Conservation (phyloP, 2,797 vertebrate species). For the Ctenopoma multispine region DNA sequence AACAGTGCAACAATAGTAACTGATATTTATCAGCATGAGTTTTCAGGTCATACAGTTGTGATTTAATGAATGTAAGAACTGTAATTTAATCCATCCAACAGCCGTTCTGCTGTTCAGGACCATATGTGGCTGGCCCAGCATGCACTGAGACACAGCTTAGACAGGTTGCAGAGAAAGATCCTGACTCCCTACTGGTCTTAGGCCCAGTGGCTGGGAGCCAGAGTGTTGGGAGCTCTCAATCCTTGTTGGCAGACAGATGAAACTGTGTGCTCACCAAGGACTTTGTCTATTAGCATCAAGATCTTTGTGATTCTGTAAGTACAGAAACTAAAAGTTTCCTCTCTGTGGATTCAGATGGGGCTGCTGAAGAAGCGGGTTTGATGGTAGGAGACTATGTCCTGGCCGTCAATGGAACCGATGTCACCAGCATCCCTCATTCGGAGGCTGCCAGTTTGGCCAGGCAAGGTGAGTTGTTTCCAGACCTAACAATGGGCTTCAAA, state of each 20-base stretch:
- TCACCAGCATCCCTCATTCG: constrained; percentile 90
- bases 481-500: neutral
- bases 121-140: neutral
- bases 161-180: neutral
- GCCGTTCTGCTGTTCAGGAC: neutral
- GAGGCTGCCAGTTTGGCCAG: constrained; percentile 91
- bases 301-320: neutral
- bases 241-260: neutral
- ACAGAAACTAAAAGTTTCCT: neutral
- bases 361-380: constrained; percentile 92
- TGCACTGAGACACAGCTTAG: neutral
- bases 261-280: neutral
- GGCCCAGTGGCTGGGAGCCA: too few species aligned
- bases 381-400: constrained; percentile 90
- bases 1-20: neutral
- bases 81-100: neutral
- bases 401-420: constrained; percentile 92
- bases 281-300: neutral
- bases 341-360: constrained; percentile 84
- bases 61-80: too few species aligned
- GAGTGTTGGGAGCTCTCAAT: neutral
- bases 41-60: too few species aligned
- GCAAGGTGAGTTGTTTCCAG: constrained; percentile 82
- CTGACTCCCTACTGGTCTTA: too few species aligned
- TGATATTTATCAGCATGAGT: too few species aligned